Conservation (phyloP, 2,888 invertebrate genomes). For the Spilarctia lutea region DNA sequence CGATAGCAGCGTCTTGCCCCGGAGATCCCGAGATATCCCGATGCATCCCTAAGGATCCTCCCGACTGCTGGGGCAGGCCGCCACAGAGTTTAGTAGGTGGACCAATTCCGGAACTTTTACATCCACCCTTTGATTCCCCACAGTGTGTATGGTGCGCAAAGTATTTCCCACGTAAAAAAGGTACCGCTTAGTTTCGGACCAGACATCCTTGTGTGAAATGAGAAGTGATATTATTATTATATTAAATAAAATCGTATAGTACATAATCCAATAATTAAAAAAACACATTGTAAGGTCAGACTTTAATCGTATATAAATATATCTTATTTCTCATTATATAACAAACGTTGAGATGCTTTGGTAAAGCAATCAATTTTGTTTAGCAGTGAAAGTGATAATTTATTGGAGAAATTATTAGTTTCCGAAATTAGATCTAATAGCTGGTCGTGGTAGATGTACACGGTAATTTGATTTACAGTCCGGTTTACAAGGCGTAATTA, state of each 20-base stretch:
- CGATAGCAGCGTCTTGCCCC: too few relatives aligned
- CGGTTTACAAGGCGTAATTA: background rate
- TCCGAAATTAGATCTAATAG: conserved; percentile 23
- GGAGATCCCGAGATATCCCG: too few relatives aligned
- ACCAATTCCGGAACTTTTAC: too few relatives aligned
- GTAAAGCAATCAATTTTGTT: conserved; percentile 40
- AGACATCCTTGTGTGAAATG: too few relatives aligned
- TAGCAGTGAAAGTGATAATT: conserved; percentile 47
- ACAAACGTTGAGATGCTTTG: conserved; percentile 33
- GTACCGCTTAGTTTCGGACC: too few relatives aligned
- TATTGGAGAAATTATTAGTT: conserved; percentile 43
- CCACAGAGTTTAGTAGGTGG: too few relatives aligned
- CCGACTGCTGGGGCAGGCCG: too few relatives aligned
- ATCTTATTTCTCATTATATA: conserved; percentile 27
- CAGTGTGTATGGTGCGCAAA: too few relatives aligned
- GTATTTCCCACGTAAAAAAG: too few relatives aligned
- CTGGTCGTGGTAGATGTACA: background rate
- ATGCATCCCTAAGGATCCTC: too few relatives aligned
- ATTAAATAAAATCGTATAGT: background rate
- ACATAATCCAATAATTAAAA: background rate
- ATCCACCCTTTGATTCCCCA: too few relatives aligned
- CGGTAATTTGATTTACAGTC: background rate
- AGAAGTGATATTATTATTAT: too few relatives aligned
- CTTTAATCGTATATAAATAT: background rate
- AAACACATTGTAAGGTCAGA: conserved; percentile 1